Evolutionary conservation across 2,888 invertebrate genomes (phyloP).

Genomic region (Rapana venosa): DNA sequence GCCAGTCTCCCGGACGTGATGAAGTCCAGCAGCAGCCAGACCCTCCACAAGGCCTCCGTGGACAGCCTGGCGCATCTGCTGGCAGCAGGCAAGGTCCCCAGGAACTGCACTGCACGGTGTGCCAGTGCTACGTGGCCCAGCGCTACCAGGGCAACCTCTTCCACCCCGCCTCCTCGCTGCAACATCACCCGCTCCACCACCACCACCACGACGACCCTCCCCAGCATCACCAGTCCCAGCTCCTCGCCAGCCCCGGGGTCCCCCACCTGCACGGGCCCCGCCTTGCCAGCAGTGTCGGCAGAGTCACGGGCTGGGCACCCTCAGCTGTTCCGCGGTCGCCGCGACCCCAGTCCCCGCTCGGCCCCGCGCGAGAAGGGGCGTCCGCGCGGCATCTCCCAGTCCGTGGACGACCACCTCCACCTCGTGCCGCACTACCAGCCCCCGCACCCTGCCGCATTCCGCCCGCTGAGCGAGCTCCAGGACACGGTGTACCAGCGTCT

Average conservation of each 20-base stretch:
- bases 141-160: neutral
- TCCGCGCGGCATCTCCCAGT: neutral
- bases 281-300: neutral
- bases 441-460: neutral
- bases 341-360: neutral
- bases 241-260: neutral
- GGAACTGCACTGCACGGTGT: neutral
- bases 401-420: constrained; percentile 1
- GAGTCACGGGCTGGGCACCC: neutral
- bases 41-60: neutral
- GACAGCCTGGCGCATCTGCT: neutral
- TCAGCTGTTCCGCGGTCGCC: neutral
- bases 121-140: neutral
- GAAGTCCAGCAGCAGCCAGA: neutral
- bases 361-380: neutral
- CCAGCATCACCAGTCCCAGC: neutral
- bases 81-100: neutral
- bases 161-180: neutral
- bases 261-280: neutral
- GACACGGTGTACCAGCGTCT: neutral
- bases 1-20: neutral
- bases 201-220: neutral
- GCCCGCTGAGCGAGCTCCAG: neutral
- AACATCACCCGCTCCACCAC: neutral
- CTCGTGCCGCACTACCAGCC: neutral